Evolutionary conservation across 2,888 invertebrate species (phyloP), one percentile per base, ranked within the genome.

Genomic region (Desoria tigrina): DNA sequence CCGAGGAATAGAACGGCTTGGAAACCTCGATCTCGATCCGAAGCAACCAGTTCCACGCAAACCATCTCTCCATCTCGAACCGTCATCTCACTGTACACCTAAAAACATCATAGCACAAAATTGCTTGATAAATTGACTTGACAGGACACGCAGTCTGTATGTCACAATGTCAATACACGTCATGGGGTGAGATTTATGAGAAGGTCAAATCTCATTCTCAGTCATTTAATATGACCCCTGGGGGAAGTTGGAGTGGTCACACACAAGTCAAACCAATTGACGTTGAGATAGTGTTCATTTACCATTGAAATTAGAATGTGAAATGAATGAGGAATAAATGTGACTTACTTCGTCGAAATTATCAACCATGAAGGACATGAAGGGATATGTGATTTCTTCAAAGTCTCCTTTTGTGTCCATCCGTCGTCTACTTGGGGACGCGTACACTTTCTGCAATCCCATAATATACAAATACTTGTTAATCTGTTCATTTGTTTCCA

Each of bases 61-160:
- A 99, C 95, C 90, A 97, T 94, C 84, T 99, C 98, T 0, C 97
- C 97, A 82, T 98, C 98, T 53, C 96, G 86, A 37, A 98, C 95
- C 79, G 95, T 84, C 79, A 98, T 94, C 83, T 99, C 97, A 83
- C 91, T 90, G 84, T 98, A 98, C 70, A 95, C 87, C 86, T 86
- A 77, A 3, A 74, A 4, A 4, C 32, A n/a, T n/a, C n/a, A n/a
- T n/a, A n/a, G n/a, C n/a, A n/a, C n/a, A n/a, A n/a, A n/a, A n/a
- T n/a, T n/a, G n/a, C n/a, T n/a, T n/a, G n/a, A n/a, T n/a, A n/a
- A n/a, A n/a, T n/a, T n/a, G n/a, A n/a, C n/a, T n/a, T n/a, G n/a
- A n/a, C n/a, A n/a, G n/a, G n/a, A n/a, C n/a, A n/a, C n/a, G n/a
- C n/a, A n/a, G n/a, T n/a, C n/a, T n/a, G n/a, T n/a, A n/a, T n/a